phyloP scores from a whole-genome alignment of 2,113 vertebrate species.

The Labeo catla region DNA sequence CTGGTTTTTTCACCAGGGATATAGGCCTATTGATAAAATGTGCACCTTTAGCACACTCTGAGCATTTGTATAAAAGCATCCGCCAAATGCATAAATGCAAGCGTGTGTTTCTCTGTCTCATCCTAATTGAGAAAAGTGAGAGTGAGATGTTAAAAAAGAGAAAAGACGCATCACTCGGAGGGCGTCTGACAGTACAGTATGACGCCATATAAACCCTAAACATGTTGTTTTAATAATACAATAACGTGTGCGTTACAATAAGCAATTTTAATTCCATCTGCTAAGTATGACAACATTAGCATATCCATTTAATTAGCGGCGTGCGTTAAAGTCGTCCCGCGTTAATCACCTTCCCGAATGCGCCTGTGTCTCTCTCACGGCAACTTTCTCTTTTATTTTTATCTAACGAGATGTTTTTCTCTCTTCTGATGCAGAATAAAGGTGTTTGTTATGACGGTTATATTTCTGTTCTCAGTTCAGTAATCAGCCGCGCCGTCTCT shows the following conservation, averaged over 20 bases:
- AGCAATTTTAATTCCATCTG: slow-evolving; percentile 99
- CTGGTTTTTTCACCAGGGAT: not conserved
- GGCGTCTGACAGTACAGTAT: slow-evolving; percentile 72
- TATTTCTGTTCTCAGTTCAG: slow-evolving; percentile 41
- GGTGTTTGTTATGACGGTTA: slow-evolving; percentile 23
- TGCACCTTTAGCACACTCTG: not conserved
- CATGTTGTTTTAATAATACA: slow-evolving; percentile 94
- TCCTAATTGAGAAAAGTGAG: slow-evolving; percentile 6
- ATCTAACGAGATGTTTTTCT: slow-evolving; percentile 85
- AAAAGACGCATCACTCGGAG: slow-evolving; percentile 1
- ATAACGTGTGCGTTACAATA: slow-evolving; percentile 99
- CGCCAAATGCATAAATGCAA: not conserved
- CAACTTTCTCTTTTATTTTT: slow-evolving; percentile 84
- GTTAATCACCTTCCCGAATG: slow-evolving; percentile 99
- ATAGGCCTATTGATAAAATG: not conserved
- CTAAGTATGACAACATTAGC: slow-evolving; percentile 99
- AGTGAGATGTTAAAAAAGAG: slow-evolving; percentile 30
- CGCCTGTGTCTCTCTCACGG: slow-evolving; percentile 80
- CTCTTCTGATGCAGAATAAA: slow-evolving; percentile 61
- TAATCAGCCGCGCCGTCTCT: slow-evolving; percentile 66
- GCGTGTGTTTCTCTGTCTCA: not conserved
- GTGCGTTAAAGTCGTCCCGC: slow-evolving; percentile 92
- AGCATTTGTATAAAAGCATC: not conserved
- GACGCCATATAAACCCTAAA: slow-evolving; percentile 88
- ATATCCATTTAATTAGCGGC: slow-evolving; percentile 99